Percentiles rank a stretch among this genome's conserved stretches.
Evolutionary conservation across 2,113 vertebrate species (phyloP).

Genomic region (Garra rufa): DNA sequence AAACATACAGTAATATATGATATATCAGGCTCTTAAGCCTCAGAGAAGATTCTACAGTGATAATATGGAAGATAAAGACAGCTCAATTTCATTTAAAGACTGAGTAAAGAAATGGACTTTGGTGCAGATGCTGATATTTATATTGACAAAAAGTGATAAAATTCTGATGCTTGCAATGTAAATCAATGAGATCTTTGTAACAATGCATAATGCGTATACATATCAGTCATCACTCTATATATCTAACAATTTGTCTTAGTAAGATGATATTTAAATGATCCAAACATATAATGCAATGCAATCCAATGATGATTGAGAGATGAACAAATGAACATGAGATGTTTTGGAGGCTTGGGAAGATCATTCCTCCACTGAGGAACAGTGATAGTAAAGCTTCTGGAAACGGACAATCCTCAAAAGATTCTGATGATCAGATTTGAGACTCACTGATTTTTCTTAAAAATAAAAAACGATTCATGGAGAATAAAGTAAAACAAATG

Average conservation of each 20-base stretch:
- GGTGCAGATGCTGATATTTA: not conserved
- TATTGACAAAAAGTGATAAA: not conserved
- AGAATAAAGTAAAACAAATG: not conserved
- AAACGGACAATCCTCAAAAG: not conserved
- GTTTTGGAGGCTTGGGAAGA: too few relatives aligned
- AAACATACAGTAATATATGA: too few relatives aligned
- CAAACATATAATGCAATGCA: not conserved
- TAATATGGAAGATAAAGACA: too few relatives aligned
- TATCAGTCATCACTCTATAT: not conserved
- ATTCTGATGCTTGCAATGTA: not conserved
- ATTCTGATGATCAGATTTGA: not conserved
- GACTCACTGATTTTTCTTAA: not conserved
- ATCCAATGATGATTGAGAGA: not conserved
- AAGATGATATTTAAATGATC: not conserved
- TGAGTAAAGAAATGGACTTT: too few relatives aligned
- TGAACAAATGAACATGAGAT: too few relatives aligned
- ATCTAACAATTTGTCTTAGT: not conserved
- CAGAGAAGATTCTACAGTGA: too few relatives aligned
- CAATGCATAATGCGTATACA: not conserved
- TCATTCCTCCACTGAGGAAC: too few relatives aligned
- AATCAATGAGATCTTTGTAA: not conserved
- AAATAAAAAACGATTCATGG: not conserved
- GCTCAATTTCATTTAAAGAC: too few relatives aligned
- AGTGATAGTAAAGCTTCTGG: too few relatives aligned
- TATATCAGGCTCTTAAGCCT: too few relatives aligned